Evolutionary conservation across 2,113 vertebrate species (phyloP).

Genomic region (Gulo gulo): DNA sequence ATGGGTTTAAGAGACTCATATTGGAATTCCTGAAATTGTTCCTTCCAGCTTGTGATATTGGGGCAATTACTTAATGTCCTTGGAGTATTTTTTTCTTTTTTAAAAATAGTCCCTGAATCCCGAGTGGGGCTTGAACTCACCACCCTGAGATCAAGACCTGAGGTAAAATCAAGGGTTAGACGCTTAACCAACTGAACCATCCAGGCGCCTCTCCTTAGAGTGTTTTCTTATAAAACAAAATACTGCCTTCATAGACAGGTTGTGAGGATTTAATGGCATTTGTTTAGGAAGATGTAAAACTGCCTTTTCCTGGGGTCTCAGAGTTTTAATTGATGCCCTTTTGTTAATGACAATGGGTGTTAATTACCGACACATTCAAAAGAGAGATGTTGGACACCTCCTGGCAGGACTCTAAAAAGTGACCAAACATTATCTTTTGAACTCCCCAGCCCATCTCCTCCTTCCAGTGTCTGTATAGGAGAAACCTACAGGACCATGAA

Average conservation of each 20-base stretch:
- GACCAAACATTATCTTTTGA: background rate
- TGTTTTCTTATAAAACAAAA: background rate
- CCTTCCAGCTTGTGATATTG: background rate
- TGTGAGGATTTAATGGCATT: background rate
- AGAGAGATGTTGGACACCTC: background rate
- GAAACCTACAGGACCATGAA: rapidly evolving
- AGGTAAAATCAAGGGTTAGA: background rate
- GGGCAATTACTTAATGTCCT: background rate
- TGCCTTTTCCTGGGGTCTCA: background rate
- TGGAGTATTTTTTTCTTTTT: background rate
- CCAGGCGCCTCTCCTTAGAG: background rate
- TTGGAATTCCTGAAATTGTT: background rate
- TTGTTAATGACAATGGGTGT: background rate
- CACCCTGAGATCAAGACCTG: background rate
- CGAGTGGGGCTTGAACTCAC: background rate
- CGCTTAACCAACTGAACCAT: background rate
- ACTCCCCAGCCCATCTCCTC: background rate
- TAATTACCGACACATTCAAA: background rate
- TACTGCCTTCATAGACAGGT: rapidly evolving
- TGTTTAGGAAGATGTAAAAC: background rate
- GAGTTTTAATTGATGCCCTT: background rate
- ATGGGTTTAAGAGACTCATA: background rate
- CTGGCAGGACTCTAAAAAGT: background rate
- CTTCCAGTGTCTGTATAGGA: background rate
- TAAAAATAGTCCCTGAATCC: background rate